Percentiles rank a stretch among this genome's conserved stretches.
phyloP scores from a whole-genome alignment of 2,888 invertebrate genomes.

The Anthophora plumipes region DNA sequence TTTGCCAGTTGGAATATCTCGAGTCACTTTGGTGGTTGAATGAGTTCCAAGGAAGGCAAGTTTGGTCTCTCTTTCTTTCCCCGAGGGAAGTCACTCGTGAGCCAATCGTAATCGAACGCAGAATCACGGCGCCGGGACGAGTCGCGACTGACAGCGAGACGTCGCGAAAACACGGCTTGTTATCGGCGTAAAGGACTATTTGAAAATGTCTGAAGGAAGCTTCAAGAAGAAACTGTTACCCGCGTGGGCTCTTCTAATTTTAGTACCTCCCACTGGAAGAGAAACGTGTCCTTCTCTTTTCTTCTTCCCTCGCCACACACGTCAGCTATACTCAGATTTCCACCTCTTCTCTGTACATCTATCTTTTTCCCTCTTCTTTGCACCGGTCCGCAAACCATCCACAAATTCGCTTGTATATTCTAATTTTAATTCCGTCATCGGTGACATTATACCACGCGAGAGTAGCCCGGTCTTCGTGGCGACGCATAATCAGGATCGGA shows the following conservation, averaged over 20 bases:
- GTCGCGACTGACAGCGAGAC: conserved; percentile 49
- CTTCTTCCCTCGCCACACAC: conserved; percentile 10
- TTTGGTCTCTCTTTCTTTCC: background rate
- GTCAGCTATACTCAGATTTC: conserved; percentile 27
- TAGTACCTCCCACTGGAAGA: conserved; percentile 79
- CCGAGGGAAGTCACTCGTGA: conserved; percentile 32
- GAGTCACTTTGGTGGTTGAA: conserved; percentile 39
- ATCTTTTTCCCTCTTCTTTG: conserved; percentile 12
- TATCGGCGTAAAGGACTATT: conserved; percentile 76
- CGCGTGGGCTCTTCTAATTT: conserved; percentile 77
- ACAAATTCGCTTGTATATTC: conserved; percentile 60
- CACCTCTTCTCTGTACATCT: conserved; percentile 20
- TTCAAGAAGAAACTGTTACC: conserved; percentile 64
- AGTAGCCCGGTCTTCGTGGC: conserved; percentile 40
- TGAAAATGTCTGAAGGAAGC: conserved; percentile 74
- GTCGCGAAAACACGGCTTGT: conserved; percentile 62
- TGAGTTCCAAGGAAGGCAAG: conserved; percentile 40
- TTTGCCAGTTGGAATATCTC: conserved; percentile 33
- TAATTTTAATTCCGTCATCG: conserved; percentile 76
- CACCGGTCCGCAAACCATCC: conserved; percentile 29
- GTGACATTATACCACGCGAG: conserved; percentile 52
- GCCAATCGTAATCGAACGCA: conserved; percentile 45
- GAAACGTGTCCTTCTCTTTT: conserved; percentile 49
- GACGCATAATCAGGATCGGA: background rate
- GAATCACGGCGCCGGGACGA: conserved; percentile 42